These are phyloP conservation scores for Oeneis ivallda DNA, from an alignment of 2,888 invertebrate species.

Conservation along the genomic window DNA sequence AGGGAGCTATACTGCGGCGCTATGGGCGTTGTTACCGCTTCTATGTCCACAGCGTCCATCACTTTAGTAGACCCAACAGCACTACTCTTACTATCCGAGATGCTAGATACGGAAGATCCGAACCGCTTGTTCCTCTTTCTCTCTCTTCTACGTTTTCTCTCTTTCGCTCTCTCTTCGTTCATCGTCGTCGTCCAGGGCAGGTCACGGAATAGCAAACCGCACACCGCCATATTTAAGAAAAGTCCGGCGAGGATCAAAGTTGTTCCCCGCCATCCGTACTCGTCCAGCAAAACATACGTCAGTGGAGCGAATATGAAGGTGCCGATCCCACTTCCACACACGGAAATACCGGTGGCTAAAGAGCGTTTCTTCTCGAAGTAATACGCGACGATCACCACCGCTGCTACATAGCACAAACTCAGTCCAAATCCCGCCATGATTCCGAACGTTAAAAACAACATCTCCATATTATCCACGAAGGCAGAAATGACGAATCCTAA, in stretches of 20 bases:
- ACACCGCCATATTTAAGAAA: constrained; percentile 90
- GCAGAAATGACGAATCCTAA: constrained; percentile 89
- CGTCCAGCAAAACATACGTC: constrained; percentile 86
- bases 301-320: constrained; percentile 93
- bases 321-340: constrained; percentile 93
- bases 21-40: constrained; percentile 64
- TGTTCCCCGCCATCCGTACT: constrained; percentile 92
- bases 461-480: constrained; percentile 87
- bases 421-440: constrained; percentile 92
- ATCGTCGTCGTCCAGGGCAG: constrained; percentile 79
- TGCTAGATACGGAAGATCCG: constrained; percentile 86
- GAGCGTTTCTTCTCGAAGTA: constrained; percentile 93
- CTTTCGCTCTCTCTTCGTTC: constrained; percentile 83
- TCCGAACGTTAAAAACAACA: constrained; percentile 91
- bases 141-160: constrained; percentile 83
- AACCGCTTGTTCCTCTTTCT: constrained; percentile 80
- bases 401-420: constrained; percentile 93
- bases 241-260: constrained; percentile 90
- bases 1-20: constrained; percentile 87
- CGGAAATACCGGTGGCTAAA: constrained; percentile 92
- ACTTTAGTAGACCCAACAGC: constrained; percentile 82
- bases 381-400: constrained; percentile 94
- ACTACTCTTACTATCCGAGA: constrained; percentile 86
- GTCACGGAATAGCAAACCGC: constrained; percentile 91
- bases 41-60: constrained; percentile 55